These are phyloP conservation scores for Megatriorchis doriae DNA, from an alignment of 2,113 vertebrate genomes.

Conservation along the genomic window DNA sequence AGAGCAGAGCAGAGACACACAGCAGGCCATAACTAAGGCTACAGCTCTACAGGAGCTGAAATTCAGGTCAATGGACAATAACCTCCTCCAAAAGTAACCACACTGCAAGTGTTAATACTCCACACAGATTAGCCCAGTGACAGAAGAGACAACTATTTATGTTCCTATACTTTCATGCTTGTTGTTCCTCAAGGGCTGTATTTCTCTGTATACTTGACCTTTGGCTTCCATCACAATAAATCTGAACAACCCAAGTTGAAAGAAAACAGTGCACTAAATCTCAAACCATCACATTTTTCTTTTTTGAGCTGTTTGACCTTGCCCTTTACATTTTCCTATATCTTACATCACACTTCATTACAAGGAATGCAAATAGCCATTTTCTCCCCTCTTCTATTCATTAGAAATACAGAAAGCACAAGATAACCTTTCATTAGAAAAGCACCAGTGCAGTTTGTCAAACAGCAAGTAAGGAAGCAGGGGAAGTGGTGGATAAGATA, in stretches of 20 bases:
- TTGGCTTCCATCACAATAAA: not conserved
- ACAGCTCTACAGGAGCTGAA: not conserved
- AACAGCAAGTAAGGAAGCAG: not conserved
- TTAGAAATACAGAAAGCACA: not conserved
- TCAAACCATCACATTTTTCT: not conserved
- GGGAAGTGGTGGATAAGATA: not conserved
- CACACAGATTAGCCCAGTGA: not conserved
- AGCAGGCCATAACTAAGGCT: not conserved
- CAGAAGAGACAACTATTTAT: not conserved
- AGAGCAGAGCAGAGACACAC: not conserved
- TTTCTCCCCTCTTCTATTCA: not conserved
- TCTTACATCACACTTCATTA: not conserved
- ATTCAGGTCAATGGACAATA: not conserved
- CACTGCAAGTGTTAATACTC: not conserved
- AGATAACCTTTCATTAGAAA: not conserved
- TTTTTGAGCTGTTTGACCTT: not conserved
- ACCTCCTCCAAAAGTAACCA: not conserved
- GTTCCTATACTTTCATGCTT: not conserved
- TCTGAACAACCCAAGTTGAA: not conserved
- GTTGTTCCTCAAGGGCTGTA: not conserved
- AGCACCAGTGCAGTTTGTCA: not conserved
- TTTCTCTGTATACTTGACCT: not conserved
- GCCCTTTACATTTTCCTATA: not conserved
- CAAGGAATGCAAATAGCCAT: not conserved
- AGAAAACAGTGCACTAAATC: not conserved